Evolutionary conservation across 1,140 invertebrate genomes (phyloP).

Genomic region (Lordiphosa clarofinis): DNA sequence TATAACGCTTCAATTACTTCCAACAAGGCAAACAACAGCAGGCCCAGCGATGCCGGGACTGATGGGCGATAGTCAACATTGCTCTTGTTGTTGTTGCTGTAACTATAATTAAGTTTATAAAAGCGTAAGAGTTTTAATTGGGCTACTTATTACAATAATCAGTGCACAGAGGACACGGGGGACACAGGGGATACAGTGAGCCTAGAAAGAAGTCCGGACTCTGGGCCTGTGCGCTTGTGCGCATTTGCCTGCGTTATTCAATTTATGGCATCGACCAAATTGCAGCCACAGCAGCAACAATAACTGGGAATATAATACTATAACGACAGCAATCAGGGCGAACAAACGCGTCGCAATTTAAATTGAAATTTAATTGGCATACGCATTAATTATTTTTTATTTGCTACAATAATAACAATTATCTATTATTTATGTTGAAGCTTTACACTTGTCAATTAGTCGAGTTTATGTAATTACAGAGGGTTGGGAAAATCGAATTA

Average conservation of each 20-base stretch:
- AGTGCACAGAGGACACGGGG: constrained; percentile 11
- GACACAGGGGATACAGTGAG: too few relatives aligned
- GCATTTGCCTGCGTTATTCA: constrained; percentile 57
- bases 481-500: not conserved
- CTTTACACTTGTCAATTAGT: constrained; percentile 67
- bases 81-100: constrained; percentile 4
- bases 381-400: constrained; percentile 60
- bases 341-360: constrained; percentile 43
- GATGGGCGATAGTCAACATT: constrained; percentile 10
- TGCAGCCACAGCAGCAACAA: constrained; percentile 33
- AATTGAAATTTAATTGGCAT: constrained; percentile 69
- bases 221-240: constrained; percentile 41
- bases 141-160: constrained; percentile 60
- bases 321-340: constrained; percentile 15
- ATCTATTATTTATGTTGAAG: constrained; percentile 61
- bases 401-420: constrained; percentile 62
- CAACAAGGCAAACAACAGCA: constrained; percentile 20
- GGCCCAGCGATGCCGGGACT: constrained; percentile 13
- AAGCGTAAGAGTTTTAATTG: constrained; percentile 72
- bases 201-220: constrained; percentile 11
- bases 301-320: constrained; percentile 32
- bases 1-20: constrained; percentile 27
- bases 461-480: constrained; percentile 45
- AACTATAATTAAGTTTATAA: constrained; percentile 56
- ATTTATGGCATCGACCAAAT: constrained; percentile 45